phyloP scores from a whole-genome alignment of 2,888 invertebrate genomes.

The Linnaemya tessellans region DNA sequence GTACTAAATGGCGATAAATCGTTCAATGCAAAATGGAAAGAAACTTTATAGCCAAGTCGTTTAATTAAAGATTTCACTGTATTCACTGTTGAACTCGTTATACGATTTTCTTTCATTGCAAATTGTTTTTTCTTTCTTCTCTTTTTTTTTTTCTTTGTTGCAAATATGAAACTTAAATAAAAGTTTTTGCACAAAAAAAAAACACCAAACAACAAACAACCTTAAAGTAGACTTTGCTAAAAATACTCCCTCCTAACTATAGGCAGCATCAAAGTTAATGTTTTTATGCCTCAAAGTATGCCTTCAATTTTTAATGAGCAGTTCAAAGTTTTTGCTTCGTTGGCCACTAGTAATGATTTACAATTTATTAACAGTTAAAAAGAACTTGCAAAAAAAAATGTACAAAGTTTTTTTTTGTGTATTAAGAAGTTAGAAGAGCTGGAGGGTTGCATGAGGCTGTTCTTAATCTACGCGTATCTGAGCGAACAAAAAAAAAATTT shows the following conservation, averaged over 20 bases:
- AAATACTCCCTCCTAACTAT: not conserved
- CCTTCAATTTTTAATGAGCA: conserved; percentile 56
- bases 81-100: not conserved
- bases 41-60: not conserved
- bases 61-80: conserved; percentile 4
- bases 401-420: not conserved
- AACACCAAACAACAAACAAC: not conserved
- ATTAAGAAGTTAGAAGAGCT: not conserved
- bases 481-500: too few relatives aligned
- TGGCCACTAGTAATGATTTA: conserved; percentile 17
- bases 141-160: not conserved
- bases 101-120: not conserved
- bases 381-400: conserved; percentile 13
- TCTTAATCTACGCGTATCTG: not conserved
- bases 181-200: conserved; percentile 8
- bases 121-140: not conserved
- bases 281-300: conserved; percentile 61
- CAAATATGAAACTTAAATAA: conserved; percentile 40
- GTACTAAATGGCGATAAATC: not conserved
- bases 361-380: conserved; percentile 41
- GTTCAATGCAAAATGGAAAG: not conserved
- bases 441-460: not conserved
- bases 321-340: conserved; percentile 11
- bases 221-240: conserved; percentile 47
- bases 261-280: conserved; percentile 9